phyloP scores from a whole-genome alignment of 2,797 vertebrate genomes.

The Orientallactaga sibirica region DNA sequence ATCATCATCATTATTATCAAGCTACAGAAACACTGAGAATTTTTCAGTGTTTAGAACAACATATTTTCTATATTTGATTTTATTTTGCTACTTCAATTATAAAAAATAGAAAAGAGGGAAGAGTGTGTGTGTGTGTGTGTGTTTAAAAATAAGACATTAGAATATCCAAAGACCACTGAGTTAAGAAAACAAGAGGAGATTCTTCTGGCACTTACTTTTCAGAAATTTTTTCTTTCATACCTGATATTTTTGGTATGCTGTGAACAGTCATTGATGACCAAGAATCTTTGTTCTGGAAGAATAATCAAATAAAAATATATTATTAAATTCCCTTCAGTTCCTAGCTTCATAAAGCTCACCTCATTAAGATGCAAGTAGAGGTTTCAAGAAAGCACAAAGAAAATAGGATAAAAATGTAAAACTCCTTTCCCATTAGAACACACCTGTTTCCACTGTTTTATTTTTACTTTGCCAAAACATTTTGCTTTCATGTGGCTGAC shows the following conservation, averaged over 20 bases:
- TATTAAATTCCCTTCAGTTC: slow-evolving; percentile 19
- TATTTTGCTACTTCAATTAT: neutral
- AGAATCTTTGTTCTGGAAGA: slow-evolving; percentile 66
- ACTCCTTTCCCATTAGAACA: slow-evolving; percentile 36
- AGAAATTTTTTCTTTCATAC: slow-evolving; percentile 56
- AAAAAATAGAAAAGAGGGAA: neutral
- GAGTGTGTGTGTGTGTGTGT: neutral
- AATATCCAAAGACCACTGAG: neutral
- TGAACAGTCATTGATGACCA: slow-evolving; percentile 25
- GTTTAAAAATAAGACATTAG: slow-evolving; percentile 11
- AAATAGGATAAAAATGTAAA: neutral
- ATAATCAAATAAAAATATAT: slow-evolving; percentile 63
- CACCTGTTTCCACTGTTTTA: slow-evolving; percentile 58
- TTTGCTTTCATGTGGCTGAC: neutral
- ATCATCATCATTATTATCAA: slow-evolving; percentile 15
- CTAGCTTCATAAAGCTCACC: slow-evolving; percentile 44
- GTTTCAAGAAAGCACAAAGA: slow-evolving; percentile 60
- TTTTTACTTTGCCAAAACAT: slow-evolving; percentile 48
- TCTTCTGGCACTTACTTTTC: slow-evolving; percentile 21
- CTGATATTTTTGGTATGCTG: slow-evolving; percentile 23
- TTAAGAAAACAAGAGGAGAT: neutral
- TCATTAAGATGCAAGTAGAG: slow-evolving; percentile 63
- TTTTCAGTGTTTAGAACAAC: slow-evolving; percentile 36
- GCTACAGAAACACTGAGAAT: neutral
- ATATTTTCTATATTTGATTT: neutral